phyloP scores from a whole-genome alignment of 92 coral and sea anemone genomes.

The Phymanthus crucifer region DNA sequence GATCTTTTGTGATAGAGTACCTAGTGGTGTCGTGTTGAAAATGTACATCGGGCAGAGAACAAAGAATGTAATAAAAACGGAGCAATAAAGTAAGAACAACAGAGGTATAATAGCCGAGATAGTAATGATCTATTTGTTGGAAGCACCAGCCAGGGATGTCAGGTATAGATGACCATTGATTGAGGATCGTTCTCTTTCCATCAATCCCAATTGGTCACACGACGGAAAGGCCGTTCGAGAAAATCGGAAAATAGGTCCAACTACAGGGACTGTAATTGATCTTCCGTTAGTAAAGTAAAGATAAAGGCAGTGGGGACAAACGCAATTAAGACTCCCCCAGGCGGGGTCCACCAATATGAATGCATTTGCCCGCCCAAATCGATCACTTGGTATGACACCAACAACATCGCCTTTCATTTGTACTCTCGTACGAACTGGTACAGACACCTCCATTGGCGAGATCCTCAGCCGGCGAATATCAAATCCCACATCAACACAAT shows the following conservation, averaged over 20 bases:
- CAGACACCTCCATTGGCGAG: not conserved
- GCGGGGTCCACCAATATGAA: conserved; percentile 30
- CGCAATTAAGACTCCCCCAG: conserved; percentile 37
- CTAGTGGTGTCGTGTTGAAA: not conserved
- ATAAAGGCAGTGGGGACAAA: conserved; percentile 20
- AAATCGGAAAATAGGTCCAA: conserved; percentile 22
- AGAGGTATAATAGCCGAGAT: not conserved
- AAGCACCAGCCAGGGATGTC: not conserved
- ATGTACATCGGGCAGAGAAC: not conserved
- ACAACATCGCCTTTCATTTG: conserved; percentile 22
- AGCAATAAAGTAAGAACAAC: not conserved
- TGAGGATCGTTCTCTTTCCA: not conserved
- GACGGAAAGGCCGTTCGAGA: conserved; percentile 20
- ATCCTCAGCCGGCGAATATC: not conserved
- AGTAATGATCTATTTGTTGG: not conserved
- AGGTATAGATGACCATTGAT: not conserved
- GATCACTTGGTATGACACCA: conserved; percentile 24
- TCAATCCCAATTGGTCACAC: conserved; percentile 4
- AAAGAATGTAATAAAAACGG: conserved; percentile 1
- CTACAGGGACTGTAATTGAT: conserved; percentile 39
- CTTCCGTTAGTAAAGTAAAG: conserved; percentile 35
- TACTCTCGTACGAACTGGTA: not conserved
- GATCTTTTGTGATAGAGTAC: not conserved
- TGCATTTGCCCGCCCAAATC: conserved; percentile 37
- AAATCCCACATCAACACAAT: not conserved